Evolutionary conservation across 2,888 invertebrate genomes (phyloP).

Genomic region (Diogma glabrata): DNA sequence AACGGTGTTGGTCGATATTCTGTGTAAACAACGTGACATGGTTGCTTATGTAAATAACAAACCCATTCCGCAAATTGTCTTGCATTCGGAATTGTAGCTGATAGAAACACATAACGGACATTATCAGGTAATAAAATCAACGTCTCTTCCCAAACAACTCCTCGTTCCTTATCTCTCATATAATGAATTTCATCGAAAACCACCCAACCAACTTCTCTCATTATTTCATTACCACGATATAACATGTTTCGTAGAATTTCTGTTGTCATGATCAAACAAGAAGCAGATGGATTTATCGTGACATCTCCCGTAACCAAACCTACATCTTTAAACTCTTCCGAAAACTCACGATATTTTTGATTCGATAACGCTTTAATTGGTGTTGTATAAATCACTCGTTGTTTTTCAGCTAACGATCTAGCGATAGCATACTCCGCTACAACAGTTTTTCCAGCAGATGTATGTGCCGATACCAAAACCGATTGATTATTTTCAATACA

Average conservation of each 20-base stretch:
- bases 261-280: conserved; percentile 99
- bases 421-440: conserved; percentile 96
- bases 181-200: conserved; percentile 99
- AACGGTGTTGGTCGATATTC: conserved; percentile 95
- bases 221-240: conserved; percentile 95
- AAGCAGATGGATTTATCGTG: conserved; percentile 96
- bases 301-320: conserved; percentile 98
- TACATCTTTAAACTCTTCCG: conserved; percentile 95
- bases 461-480: conserved; percentile 97
- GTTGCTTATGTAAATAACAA: conserved; percentile 87
- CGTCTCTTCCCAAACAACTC: conserved; percentile 97
- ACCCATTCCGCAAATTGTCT: conserved; percentile 92
- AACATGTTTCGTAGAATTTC: conserved; percentile 98
- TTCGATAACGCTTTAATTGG: conserved; percentile 99
- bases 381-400: conserved; percentile 97
- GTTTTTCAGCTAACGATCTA: conserved; percentile 82
- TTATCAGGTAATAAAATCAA: conserved; percentile 93
- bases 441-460: conserved; percentile 98
- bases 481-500: conserved; percentile 98
- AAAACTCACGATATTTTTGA: conserved; percentile 97
- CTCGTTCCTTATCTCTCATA: conserved; percentile 98
- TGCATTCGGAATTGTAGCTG: conserved; percentile 98
- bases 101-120: conserved; percentile 96
- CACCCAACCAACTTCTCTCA: conserved; percentile 99
- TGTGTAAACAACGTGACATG: conserved; percentile 98